phyloP scores from a whole-genome alignment of 1,140 invertebrate species.

The Formica exsecta region DNA sequence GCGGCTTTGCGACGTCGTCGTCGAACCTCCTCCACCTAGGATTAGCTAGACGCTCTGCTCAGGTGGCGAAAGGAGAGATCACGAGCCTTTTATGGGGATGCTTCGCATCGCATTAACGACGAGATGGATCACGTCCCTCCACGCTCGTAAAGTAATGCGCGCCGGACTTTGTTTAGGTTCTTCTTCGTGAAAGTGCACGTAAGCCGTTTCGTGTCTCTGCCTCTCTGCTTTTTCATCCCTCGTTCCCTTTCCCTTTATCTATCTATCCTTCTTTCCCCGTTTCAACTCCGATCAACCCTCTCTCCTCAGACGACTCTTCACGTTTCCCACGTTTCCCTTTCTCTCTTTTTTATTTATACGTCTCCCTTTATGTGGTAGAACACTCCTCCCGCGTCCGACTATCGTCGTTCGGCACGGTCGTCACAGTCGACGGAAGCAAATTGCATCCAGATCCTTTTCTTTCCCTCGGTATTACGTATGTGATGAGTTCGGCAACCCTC shows the following conservation, averaged over 20 bases:
- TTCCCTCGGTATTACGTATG: conserved; percentile 57
- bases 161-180: conserved; percentile 80
- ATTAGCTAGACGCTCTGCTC: conserved; percentile 18
- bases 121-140: conserved; percentile 82
- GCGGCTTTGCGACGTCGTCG: conserved; percentile 25
- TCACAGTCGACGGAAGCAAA: conserved; percentile 58
- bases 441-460: conserved; percentile 50
- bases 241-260: not conserved
- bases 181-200: conserved; percentile 74
- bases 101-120: conserved; percentile 80
- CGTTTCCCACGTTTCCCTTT: conserved; percentile 52
- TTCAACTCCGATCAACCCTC: conserved; percentile 7
- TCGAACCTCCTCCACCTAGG: conserved; percentile 42
- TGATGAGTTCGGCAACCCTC: conserved; percentile 34
- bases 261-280: conserved; percentile 47
- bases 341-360: conserved; percentile 55
- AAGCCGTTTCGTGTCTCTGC: conserved; percentile 69
- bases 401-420: conserved; percentile 50
- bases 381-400: conserved; percentile 47
- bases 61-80: conserved; percentile 63
- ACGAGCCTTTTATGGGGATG: conserved; percentile 78
- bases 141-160: conserved; percentile 82
- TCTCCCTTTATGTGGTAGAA: conserved; percentile 44
- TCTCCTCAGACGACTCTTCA: conserved; percentile 1
- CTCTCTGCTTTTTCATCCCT: conserved; percentile 56